Evolutionary conservation across 1,140 invertebrate genomes (phyloP).

Genomic region (Octopus bimaculoides): DNA sequence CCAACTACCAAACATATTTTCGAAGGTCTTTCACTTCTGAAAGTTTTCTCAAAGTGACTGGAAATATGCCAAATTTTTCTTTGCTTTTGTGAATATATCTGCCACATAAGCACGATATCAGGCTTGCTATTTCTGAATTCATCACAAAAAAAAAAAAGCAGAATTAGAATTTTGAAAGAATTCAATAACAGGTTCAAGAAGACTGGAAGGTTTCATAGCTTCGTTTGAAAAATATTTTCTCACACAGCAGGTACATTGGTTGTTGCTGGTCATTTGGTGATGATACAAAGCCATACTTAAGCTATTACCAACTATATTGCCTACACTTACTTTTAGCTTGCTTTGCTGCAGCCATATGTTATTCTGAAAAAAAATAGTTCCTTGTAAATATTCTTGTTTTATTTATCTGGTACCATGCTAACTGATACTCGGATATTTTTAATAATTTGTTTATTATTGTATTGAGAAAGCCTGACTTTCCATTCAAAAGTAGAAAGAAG

Average conservation of each 20-base stretch:
- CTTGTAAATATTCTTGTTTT: too few relatives aligned
- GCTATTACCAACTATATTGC: neutral
- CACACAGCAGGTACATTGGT: neutral
- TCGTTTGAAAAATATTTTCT: neutral
- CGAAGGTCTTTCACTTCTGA: neutral
- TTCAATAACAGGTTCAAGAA: slow-evolving; percentile 1
- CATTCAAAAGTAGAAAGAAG: too few relatives aligned
- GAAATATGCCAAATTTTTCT: slow-evolving; percentile 5
- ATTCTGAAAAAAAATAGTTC: neutral
- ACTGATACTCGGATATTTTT: too few relatives aligned
- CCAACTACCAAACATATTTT: neutral
- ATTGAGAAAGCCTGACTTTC: too few relatives aligned
- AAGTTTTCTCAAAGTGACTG: neutral
- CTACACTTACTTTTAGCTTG: neutral
- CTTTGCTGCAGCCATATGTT: neutral
- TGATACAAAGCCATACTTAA: neutral
- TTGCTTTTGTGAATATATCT: slow-evolving; percentile 7
- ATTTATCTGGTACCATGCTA: too few relatives aligned
- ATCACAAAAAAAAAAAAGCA: too few relatives aligned
- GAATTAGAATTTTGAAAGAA: slow-evolving; percentile 7
- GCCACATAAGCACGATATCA: neutral
- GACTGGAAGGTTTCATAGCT: neutral
- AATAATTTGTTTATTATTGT: too few relatives aligned
- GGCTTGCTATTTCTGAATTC: neutral
- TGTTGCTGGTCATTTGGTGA: neutral